Base-by-base conservation (phyloP, 2,797 vertebrate species). In the Macrochelys suwanniensis region DNA sequence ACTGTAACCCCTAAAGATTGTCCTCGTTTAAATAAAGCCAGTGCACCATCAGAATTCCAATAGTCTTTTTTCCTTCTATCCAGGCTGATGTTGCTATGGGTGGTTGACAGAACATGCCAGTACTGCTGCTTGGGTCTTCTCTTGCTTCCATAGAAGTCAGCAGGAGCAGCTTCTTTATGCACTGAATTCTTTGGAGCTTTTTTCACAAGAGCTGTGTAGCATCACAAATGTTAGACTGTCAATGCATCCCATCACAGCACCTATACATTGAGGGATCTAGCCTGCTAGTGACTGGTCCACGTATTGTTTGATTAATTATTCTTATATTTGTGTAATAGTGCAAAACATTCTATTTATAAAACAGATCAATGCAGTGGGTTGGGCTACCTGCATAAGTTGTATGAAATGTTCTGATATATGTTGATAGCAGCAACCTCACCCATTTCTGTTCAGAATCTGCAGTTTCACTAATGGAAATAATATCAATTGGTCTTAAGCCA, bases 251-350 rank as follows among this genome's bases (percentile, higher is more conserved):
- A 65, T 65, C 16, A n/a, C 33, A 56, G 31, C 61, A 65, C 8
- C n/a, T 16, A 19, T 68, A 21, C 4, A 17, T 68, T 68, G 31
- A 17, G 56, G 26, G 57, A 59, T 59, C 26, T 37, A 68, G 15
- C n/a, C 16, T n/a, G 12, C 33, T 68, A 17, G n/a, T 37, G 33
- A 37, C 7, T 37, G n/a, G 65, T 68, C n/a, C 17, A 33, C 37
- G 65, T 68, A 68, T 37, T 68, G 33, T 31, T 49, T 0, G 0
- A 93, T 61, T 37, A 54, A 80, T 9, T 81, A 3, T 13, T 23
- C 61, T 80, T 78, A 42, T 49, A 53, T 86, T 78, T 80, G 5
- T 89, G 31, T 61, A 11, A 11, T 23, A 76, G 82, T 76, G 17
- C 82, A 3, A 0, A 74, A 56, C 80, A 80, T 80, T 89, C 47